Evolutionary conservation across 2,797 vertebrate species (phyloP), one percentile per base, ranked within the genome.

Genomic region (Acrossocheilus fasciatus): DNA sequence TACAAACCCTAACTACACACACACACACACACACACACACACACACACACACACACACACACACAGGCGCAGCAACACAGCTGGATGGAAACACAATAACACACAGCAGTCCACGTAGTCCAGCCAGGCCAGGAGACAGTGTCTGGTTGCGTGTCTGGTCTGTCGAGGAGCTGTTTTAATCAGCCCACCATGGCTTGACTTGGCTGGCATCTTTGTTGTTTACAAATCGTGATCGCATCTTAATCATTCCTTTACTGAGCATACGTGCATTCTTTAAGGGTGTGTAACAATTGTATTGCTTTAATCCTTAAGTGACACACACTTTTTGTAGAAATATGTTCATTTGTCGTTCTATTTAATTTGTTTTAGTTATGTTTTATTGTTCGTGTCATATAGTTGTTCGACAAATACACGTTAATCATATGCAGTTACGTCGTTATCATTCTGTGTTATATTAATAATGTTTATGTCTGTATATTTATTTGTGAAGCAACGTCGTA

Each of bases 201-300:
- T 70, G 1, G 39, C 43, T 74, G 69, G 34, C 68, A 54, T 81
- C 41, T 86, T 52, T 54, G 52, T 72, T 85, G 85, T 86, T 86
- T 86, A 75, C 77, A 72, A 3, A 66, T 54, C 30, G 54, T 66
- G 84, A 64, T 34, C 30, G 17, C 34, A 26, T 59, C 39, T 36
- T 47, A 1, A 59, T 30, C 6, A 34, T 3, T 50, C 14, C 23
- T 45, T 62, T 18, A 4, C 23, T 17, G 11, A 39, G 52, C 59
- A 68, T 34, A 52, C 17, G 9, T 34, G 26, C 26, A 30, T 15
- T 36, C 4, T 6, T 26, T 43, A 17, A n/a, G 15, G 14, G 34
- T 34, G 30, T 64, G 2, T 68, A 30, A 15, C 23, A n/a, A 50
- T 41, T 17, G 30, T 69, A 26, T 18, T 18, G 14, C 18, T 34